These are phyloP conservation scores for Crypturellus undulatus DNA, from an alignment of 2,113 vertebrate species.

Conservation along the genomic window DNA sequence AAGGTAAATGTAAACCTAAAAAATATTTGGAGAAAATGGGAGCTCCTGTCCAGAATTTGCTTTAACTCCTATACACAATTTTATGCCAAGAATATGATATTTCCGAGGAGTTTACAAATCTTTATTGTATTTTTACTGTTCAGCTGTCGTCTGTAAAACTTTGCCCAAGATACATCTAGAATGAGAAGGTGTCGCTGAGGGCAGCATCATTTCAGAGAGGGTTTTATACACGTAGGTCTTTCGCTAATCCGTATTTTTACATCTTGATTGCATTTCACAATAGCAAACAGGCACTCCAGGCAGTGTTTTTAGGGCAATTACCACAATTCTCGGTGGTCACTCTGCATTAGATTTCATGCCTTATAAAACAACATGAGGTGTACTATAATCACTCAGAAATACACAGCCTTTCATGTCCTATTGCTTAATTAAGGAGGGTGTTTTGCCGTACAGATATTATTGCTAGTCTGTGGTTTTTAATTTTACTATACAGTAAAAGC, in stretches of 20 bases:
- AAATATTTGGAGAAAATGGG: not conserved
- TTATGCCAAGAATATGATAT: not conserved
- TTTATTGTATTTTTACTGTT: not conserved
- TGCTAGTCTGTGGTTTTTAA: slow-evolving; percentile 69
- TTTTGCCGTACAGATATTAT: slow-evolving; percentile 70
- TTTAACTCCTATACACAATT: slow-evolving; percentile 8
- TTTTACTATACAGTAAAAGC: slow-evolving; percentile 59
- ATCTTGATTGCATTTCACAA: slow-evolving; percentile 64
- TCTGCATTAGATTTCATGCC: slow-evolving; percentile 73
- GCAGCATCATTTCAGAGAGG: not conserved
- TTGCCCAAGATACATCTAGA: not conserved
- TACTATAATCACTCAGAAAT: slow-evolving; percentile 73
- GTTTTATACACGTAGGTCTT: not conserved
- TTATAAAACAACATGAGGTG: slow-evolving; percentile 76
- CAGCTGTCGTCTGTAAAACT: not conserved
- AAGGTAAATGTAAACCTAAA: slow-evolving; percentile 6
- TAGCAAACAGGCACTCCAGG: slow-evolving; percentile 56
- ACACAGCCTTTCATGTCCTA: slow-evolving; percentile 72
- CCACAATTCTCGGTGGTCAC: slow-evolving; percentile 74
- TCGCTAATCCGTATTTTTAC: slow-evolving; percentile 57
- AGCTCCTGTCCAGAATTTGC: not conserved
- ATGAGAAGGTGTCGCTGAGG: not conserved
- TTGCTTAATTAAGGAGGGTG: slow-evolving; percentile 74
- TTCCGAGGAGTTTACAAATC: not conserved
- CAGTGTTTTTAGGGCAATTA: slow-evolving; percentile 73